Evolutionary conservation across 2,113 vertebrate genomes (phyloP).

Genomic region (Saguinus midas): DNA sequence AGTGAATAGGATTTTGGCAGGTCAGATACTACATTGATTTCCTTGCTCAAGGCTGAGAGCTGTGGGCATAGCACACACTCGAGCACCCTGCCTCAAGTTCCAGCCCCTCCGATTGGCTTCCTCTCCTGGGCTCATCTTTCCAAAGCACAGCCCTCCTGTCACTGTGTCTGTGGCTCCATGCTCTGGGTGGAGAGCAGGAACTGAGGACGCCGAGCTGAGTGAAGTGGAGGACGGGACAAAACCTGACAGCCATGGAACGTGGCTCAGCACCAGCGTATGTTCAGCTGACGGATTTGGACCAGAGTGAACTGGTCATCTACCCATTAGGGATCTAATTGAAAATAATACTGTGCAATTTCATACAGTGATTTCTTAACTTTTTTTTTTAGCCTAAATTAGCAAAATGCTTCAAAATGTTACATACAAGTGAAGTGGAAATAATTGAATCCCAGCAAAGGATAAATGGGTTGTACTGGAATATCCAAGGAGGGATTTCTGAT

Average conservation of each 20-base stretch:
- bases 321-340: neutral
- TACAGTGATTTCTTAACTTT: accelerated
- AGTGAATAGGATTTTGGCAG: neutral
- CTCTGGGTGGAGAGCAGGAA: neutral
- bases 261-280: accelerated
- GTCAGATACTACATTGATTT: neutral
- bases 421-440: neutral
- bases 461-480: no score
- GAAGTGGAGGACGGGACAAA: accelerated
- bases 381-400: neutral
- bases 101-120: no score
- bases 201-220: accelerated
- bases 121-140: neutral
- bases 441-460: neutral
- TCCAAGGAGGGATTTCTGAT: neutral
- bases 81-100: accelerated
- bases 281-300: neutral
- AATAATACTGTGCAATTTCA: neutral
- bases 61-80: no score
- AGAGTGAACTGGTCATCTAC: accelerated
- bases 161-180: neutral
- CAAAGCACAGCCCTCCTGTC: accelerated
- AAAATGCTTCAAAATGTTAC: neutral
- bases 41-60: no score
- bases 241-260: accelerated